Conservation (phyloP, 1,140 invertebrate genomes). For the Ptiloglossa arizonensis region DNA sequence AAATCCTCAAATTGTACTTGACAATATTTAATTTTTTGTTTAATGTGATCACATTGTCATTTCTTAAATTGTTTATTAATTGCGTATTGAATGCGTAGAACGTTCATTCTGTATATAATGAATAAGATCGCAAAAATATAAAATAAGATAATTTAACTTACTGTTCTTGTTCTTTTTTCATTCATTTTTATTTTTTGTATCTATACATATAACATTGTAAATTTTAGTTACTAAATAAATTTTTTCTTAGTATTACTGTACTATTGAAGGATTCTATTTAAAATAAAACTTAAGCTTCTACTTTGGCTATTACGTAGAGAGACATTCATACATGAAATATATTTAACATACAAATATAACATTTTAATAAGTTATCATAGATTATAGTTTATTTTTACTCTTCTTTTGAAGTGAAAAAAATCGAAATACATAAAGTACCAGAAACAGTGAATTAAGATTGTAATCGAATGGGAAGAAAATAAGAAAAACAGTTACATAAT, state of each 20-base stretch:
- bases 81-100: background rate
- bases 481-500: too few species aligned
- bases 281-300: background rate
- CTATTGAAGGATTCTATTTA: background rate
- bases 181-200: background rate
- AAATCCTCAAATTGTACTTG: background rate
- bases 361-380: too few species aligned
- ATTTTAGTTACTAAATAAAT: background rate
- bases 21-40: background rate
- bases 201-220: background rate
- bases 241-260: background rate
- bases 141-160: background rate
- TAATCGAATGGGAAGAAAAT: too few species aligned
- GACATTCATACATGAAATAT: too few species aligned
- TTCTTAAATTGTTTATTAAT: background rate
- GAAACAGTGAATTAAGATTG: too few species aligned
- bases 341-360: too few species aligned
- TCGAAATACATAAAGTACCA: too few species aligned
- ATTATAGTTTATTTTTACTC: too few species aligned
- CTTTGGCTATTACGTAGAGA: too few species aligned
- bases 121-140: background rate
- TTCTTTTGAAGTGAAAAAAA: too few species aligned
- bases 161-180: background rate
- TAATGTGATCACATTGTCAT: background rate
- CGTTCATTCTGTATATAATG: too few species aligned